phyloP scores from a whole-genome alignment of 2,888 invertebrate species.

The Phalera bucephala region DNA sequence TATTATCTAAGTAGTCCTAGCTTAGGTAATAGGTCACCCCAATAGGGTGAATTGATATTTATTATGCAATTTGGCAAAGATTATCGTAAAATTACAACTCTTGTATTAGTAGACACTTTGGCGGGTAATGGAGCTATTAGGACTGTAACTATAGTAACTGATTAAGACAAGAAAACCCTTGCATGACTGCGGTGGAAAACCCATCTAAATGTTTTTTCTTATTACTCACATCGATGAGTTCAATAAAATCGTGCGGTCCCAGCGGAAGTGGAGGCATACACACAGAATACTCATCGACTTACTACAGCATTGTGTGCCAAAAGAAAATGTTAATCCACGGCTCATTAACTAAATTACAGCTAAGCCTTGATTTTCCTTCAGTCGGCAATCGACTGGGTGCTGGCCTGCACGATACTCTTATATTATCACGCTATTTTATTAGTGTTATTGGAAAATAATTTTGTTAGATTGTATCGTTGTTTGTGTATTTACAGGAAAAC shows the following conservation, averaged over 20 bases:
- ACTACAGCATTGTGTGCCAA: slow-evolving; percentile 68
- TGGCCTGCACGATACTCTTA: slow-evolving; percentile 52
- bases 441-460: slow-evolving; percentile 1
- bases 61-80: too few species aligned
- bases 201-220: slow-evolving; percentile 1
- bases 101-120: too few species aligned
- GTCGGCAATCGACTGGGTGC: slow-evolving; percentile 58
- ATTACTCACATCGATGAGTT: slow-evolving; percentile 19
- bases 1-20: too few species aligned
- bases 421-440: slow-evolving; percentile 2
- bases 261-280: slow-evolving; percentile 58
- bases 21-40: too few species aligned
- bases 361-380: slow-evolving; percentile 74
- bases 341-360: slow-evolving; percentile 69
- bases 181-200: background rate
- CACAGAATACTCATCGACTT: slow-evolving; percentile 64
- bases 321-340: slow-evolving; percentile 77
- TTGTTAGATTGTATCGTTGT: slow-evolving; percentile 4
- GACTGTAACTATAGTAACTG: too few species aligned
- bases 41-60: too few species aligned
- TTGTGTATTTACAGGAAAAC: slow-evolving; percentile 8
- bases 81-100: too few species aligned
- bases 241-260: slow-evolving; percentile 49
- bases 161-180: too few species aligned
- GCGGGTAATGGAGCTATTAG: too few species aligned